Evolutionary conservation across 1,140 invertebrate species (phyloP).

Genomic region (Helicoverpa zea): DNA sequence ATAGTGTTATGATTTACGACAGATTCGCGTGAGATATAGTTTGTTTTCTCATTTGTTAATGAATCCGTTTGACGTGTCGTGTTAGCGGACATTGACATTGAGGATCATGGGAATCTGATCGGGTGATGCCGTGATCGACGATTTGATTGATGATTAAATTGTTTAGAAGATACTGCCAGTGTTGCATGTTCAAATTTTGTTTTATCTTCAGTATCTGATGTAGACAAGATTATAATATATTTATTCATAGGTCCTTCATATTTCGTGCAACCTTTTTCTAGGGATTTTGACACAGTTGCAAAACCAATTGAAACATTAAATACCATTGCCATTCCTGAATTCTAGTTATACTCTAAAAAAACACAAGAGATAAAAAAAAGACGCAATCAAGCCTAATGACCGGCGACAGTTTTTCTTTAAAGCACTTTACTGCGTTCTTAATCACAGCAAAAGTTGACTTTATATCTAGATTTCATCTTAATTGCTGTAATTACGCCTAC

Average conservation of each 20-base stretch:
- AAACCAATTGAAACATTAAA: too few species aligned
- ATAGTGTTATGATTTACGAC: slow-evolving; percentile 41
- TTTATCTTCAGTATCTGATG: too few species aligned
- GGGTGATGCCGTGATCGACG: background rate
- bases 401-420: slow-evolving; percentile 3
- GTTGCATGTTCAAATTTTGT: too few species aligned
- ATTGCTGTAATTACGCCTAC: slow-evolving; percentile 3
- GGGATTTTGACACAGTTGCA: too few species aligned
- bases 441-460: background rate
- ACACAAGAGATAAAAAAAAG: too few species aligned
- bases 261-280: too few species aligned
- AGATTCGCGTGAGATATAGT: slow-evolving; percentile 36
- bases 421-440: background rate
- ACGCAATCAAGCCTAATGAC: background rate
- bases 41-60: slow-evolving; percentile 7
- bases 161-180: too few species aligned
- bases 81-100: slow-evolving; percentile 19
- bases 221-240: too few species aligned
- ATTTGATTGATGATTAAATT: too few species aligned
- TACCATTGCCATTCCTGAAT: too few species aligned
- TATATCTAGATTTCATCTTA: slow-evolving; percentile 27
- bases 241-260: too few species aligned
- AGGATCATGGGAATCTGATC: slow-evolving; percentile 4
- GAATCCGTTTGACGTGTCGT: slow-evolving; percentile 1
- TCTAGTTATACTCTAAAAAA: too few species aligned